Base-by-base conservation (phyloP, 2,113 vertebrate species). In the Spea multiplicata region DNA sequence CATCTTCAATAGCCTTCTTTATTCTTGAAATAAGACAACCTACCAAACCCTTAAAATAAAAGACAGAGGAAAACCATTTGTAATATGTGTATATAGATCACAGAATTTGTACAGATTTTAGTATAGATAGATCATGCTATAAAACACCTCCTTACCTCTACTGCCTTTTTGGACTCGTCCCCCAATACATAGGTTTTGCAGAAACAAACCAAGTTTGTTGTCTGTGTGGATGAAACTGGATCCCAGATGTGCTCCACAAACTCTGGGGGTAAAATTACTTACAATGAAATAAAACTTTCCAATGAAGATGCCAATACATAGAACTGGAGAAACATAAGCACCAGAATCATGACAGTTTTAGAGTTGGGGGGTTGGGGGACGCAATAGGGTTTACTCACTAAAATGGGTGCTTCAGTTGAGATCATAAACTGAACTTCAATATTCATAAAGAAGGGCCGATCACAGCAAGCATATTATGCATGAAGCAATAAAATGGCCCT, bases 191-290 rank as follows among this genome's bases (percentile, higher is more conserved):
- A 82, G 16, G 84, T 87, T 82, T 52, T 91, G 84, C 94, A 98
- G 71, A 96, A 86, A 0, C 80, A 83, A 14, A 92, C 81, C 14
- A 99, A 92, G 78, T 89, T 92, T 75, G 74, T 75, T 2, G 95
- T 94, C 86, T 97, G 95, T 65, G 85, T 89, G 12, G 88, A 74
- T 7, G 95, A 98, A 85, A 95, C 79, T 48, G 96, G 96, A 87
- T 99, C 96, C 97, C 97, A 99, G 46, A 95, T 84, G 74, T 88
- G 88, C 75, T 94, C 92, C 62, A 94, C 88, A 80, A 93, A 94
- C 13, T 82, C 97, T 98, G 62, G 44, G 73, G 64, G 53, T 45
- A 71, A 12, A 2, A 83, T 13, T 8, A 47, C 6, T 52, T 52
- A 52, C 30, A 30, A 1, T 30, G n/a, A n/a, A n/a, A n/a, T n/a